Conservation (phyloP, 2,888 invertebrate species). For the Chrysina gloriosa region DNA sequence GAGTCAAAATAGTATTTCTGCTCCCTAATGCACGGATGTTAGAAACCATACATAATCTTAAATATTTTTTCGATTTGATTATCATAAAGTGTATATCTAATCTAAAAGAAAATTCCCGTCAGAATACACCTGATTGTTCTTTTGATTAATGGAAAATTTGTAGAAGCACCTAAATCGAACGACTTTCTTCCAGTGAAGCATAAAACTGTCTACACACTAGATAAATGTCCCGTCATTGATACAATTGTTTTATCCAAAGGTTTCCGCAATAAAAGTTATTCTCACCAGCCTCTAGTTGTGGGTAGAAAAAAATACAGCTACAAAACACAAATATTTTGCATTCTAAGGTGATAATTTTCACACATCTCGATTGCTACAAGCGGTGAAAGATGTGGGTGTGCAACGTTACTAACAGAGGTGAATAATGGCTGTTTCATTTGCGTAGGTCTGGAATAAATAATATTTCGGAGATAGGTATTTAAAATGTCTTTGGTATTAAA, state of each 20-base stretch:
- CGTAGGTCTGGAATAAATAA: slow-evolving; percentile 4
- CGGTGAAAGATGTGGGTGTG: slow-evolving; percentile 1
- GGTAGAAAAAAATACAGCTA: not conserved
- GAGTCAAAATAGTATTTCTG: no score
- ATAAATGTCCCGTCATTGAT: slow-evolving; percentile 1
- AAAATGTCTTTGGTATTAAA: slow-evolving; percentile 4
- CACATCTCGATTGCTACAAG: not conserved
- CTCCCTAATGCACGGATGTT: no score
- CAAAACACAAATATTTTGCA: not conserved
- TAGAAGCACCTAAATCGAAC: not conserved
- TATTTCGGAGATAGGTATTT: not conserved
- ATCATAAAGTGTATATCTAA: no score
- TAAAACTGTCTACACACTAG: slow-evolving; percentile 20
- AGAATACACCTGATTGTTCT: no score
- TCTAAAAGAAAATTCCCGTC: no score
- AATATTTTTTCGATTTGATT: no score
- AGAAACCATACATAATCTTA: no score
- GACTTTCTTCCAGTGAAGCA: slow-evolving; percentile 8
- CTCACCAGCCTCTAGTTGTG: no score
- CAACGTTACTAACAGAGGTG: not conserved
- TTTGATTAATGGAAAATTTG: no score
- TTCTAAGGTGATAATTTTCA: slow-evolving; percentile 10
- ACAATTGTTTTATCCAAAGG: not conserved
- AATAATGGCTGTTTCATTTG: slow-evolving; percentile 14
- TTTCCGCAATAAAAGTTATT: not conserved